Conservation (phyloP, 2,888 invertebrate genomes). For the Dendrolimus pini region DNA sequence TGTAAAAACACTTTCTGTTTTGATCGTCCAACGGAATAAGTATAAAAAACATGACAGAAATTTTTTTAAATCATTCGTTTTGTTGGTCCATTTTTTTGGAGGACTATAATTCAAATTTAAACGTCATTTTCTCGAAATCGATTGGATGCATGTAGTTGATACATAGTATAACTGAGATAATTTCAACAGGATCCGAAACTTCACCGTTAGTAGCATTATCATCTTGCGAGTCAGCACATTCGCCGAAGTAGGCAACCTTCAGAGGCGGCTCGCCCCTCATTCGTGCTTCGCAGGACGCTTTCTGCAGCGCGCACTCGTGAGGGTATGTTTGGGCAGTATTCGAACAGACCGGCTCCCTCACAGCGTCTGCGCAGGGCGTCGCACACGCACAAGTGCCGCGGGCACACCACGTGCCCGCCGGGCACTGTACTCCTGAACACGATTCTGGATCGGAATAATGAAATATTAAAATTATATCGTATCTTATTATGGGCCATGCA, state of each 20-base stretch:
- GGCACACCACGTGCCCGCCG: conserved; percentile 87
- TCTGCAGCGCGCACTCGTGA: conserved; percentile 89
- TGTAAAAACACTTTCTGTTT: too few relatives aligned
- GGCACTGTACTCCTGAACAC: conserved; percentile 86
- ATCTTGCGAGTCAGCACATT: conserved; percentile 83
- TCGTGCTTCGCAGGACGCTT: conserved; percentile 81
- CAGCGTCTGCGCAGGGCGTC: conserved; percentile 81
- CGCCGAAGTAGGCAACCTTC: conserved; percentile 83
- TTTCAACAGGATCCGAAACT: not conserved
- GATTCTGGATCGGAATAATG: conserved; percentile 72
- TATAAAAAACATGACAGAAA: too few relatives aligned
- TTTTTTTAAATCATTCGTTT: too few relatives aligned
- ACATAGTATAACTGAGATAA: too few relatives aligned
- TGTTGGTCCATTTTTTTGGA: too few relatives aligned
- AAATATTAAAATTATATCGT: too few relatives aligned
- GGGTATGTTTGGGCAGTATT: conserved; percentile 85
- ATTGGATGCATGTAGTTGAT: too few relatives aligned
- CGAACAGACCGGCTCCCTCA: conserved; percentile 86
- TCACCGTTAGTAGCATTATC: conserved; percentile 63
- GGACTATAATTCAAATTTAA: too few relatives aligned
- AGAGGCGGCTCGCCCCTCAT: conserved; percentile 78
- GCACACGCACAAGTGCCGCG: conserved; percentile 91
- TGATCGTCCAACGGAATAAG: too few relatives aligned
- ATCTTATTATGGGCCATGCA: too few relatives aligned
- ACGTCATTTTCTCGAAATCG: too few relatives aligned